Evolutionary conservation across 2,113 vertebrate genomes (phyloP).

Genomic region (Saguinus imperator): DNA sequence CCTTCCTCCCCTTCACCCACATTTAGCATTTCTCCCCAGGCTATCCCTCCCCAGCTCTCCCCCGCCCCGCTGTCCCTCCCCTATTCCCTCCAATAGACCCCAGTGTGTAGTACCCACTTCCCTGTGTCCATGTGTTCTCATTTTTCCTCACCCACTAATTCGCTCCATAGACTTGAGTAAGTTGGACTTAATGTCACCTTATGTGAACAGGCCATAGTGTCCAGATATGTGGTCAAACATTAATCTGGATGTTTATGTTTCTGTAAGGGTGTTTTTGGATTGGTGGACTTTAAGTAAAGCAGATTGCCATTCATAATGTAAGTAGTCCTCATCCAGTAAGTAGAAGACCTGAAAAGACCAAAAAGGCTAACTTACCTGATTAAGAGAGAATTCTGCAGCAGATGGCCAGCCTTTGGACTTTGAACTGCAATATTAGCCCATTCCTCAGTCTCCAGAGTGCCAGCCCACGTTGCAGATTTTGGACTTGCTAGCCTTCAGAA

Average conservation of each 20-base stretch:
- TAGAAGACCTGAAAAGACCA: neutral
- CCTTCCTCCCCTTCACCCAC: too few species aligned
- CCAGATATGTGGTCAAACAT: neutral
- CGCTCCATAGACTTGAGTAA: neutral
- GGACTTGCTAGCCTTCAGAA: neutral
- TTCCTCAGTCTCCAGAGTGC: neutral
- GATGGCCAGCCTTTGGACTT: neutral
- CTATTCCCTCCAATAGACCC: too few species aligned
- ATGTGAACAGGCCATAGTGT: neutral
- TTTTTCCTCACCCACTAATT: neutral
- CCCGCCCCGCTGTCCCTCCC: too few species aligned
- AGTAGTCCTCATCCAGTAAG: neutral
- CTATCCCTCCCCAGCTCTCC: too few species aligned
- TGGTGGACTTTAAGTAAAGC: neutral
- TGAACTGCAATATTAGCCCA: neutral
- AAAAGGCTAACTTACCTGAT: neutral
- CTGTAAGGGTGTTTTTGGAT: neutral
- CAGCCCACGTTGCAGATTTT: neutral
- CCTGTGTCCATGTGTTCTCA: too few species aligned
- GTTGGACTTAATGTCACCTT: too few species aligned
- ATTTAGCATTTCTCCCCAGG: too few species aligned
- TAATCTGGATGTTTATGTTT: neutral
- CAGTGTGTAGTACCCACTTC: too few species aligned
- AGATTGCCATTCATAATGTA: neutral
- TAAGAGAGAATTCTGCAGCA: neutral